Percentiles rank a stretch among this genome's conserved stretches.
These are phyloP conservation scores for Mastomys coucha DNA, from an alignment of 2,113 vertebrate genomes.

Conservation along the genomic window DNA sequence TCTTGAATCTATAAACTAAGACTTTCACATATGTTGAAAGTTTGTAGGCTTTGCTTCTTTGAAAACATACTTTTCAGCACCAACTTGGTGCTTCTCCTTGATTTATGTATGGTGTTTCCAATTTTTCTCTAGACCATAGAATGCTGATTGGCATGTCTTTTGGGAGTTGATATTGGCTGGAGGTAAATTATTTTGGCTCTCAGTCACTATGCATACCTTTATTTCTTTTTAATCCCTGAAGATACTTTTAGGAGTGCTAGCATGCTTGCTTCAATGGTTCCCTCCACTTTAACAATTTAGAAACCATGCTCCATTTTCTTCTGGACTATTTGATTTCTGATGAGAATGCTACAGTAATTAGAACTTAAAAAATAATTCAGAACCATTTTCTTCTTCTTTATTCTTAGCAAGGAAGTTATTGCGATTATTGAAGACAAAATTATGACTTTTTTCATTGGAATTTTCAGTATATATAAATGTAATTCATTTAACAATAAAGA, in stretches of 20 bases:
- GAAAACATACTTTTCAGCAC: neutral
- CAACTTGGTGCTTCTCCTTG: neutral
- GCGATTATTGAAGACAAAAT: neutral
- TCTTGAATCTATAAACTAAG: neutral
- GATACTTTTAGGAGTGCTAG: neutral
- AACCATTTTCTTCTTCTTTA: neutral
- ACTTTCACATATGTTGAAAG: slow-evolving; percentile 13
- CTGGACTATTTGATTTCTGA: neutral
- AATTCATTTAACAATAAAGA: neutral
- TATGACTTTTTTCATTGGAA: neutral
- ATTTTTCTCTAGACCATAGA: neutral
- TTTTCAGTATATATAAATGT: neutral
- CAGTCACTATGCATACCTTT: neutral
- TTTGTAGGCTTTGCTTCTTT: neutral
- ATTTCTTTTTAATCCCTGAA: neutral
- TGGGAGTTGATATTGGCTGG: neutral
- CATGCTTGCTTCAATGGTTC: neutral
- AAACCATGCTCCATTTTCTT: neutral
- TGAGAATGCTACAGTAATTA: neutral
- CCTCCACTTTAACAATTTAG: neutral
- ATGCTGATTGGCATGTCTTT: neutral
- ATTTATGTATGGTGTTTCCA: neutral
- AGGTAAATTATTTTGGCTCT: neutral
- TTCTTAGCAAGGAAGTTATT: neutral
- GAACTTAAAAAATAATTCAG: neutral